phyloP scores from a whole-genome alignment of 2,113 vertebrate species.

The Podarcis raffonei region DNA sequence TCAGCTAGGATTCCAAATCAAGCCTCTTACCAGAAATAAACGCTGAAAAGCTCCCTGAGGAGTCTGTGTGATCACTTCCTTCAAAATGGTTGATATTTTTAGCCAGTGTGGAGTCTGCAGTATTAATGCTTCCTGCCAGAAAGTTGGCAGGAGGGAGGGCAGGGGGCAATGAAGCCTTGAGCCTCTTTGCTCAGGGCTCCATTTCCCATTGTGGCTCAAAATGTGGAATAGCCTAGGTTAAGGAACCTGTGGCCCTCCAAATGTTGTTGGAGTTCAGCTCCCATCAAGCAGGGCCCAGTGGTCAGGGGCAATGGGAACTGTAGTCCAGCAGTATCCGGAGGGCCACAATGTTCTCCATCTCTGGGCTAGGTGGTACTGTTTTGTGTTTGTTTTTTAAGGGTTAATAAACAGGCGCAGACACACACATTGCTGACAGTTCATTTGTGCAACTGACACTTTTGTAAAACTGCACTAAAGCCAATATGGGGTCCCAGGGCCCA shows the following conservation, averaged over 20 bases:
- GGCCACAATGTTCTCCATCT: too few species aligned
- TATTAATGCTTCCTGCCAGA: slow-evolving; percentile 13
- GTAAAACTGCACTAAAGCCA: neutral
- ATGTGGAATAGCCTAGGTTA: neutral
- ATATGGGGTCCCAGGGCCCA: neutral
- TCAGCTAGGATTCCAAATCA: slow-evolving; percentile 15
- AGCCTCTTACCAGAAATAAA: slow-evolving; percentile 36
- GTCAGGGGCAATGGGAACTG: neutral
- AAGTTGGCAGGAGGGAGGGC: neutral
- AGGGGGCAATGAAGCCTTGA: neutral
- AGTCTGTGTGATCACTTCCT: slow-evolving; percentile 8
- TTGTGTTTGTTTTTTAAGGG: neutral
- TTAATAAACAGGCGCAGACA: too few species aligned
- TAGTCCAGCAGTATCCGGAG: too few species aligned
- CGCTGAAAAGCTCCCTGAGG: slow-evolving; percentile 26
- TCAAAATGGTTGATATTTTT: slow-evolving; percentile 15
- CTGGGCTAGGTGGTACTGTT: too few species aligned
- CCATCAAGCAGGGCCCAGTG: neutral
- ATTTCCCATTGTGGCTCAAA: neutral
- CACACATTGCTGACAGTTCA: neutral
- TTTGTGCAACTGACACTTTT: too few species aligned
- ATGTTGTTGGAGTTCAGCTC: neutral
- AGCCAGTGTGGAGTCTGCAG: slow-evolving; percentile 12
- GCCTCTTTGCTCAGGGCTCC: neutral
- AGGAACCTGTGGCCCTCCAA: neutral